Evolutionary conservation across 30 jellyfish, hydroid and myxozoan genomes (phyloP), one percentile per base, ranked within the genome.

Genomic region (Nemopilema nomurai): DNA sequence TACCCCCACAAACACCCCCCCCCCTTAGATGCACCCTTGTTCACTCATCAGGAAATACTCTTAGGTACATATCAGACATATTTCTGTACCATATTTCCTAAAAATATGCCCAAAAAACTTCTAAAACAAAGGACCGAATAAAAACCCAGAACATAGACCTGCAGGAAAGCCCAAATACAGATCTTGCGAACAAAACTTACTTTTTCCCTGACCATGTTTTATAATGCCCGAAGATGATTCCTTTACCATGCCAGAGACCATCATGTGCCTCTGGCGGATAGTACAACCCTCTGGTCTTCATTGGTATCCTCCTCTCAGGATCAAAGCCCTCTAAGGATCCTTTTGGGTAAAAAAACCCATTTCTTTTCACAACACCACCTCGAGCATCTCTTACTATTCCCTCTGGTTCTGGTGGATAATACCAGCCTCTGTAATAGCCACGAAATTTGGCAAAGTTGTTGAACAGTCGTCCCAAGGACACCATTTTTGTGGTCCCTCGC

Each of bases 171-270:
- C n/a, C n/a, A n/a, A n/a, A n/a, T n/a, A n/a, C n/a, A n/a, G n/a
- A n/a, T n/a, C n/a, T n/a, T n/a, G n/a, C n/a, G n/a, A n/a, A n/a
- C n/a, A n/a, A 75, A 21, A 77, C 92, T 74, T 66, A 90, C 97
- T 76, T 83, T 79, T 90, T 90, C 25, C 94, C 94, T 20, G 97
- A 90, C 87, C 90, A 90, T 7, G 97, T 90, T 64, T 90, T 90
- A 62, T 76, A 83, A 79, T 73, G 89, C 29, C 97, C 97, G 62
- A 84, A 82, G 28, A 83, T 83, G 1, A 90, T 90, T 66, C 95
- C 91, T 64, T 80, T 90, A 16, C 97, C 97, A 70, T 86, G 95
- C 93, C 93, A 90, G 24, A 90, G 87, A 4, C 97, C 97, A 51
- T 81, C 97, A 71, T 90, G 90, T 28, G 90, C 87, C 64, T 90